A percentile compares a stretch with the other conserved stretches of the same genome.
Conservation (phyloP, 2,113 vertebrate genomes). For the Psittacus erithacus region DNA sequence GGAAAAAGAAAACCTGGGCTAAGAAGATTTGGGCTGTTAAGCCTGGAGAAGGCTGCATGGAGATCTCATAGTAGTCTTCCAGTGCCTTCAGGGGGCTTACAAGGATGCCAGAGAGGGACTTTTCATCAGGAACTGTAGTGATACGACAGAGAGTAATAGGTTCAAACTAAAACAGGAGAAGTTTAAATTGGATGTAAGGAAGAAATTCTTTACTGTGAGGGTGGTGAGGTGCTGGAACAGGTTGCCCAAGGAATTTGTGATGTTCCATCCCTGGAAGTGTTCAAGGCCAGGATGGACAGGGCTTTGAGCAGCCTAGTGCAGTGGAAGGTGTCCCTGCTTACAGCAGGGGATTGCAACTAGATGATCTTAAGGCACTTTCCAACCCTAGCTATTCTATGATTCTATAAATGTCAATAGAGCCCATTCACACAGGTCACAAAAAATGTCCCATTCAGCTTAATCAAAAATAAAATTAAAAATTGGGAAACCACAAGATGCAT, state of each 20-base stretch:
- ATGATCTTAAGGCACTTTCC: not conserved
- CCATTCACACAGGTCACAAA: not conserved
- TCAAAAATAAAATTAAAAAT: not conserved
- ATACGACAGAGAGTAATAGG: not conserved
- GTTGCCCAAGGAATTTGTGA: not conserved
- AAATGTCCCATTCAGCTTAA: not conserved
- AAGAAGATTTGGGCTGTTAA: not conserved
- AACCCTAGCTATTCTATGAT: not conserved
- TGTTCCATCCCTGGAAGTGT: not conserved
- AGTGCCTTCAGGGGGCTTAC: not conserved
- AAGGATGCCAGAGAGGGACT: not conserved
- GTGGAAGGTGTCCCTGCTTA: not conserved
- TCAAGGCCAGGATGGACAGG: not conserved
- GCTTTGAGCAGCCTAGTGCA: not conserved
- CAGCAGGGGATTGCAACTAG: not conserved
- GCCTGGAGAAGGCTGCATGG: not conserved
- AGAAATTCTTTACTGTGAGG: not conserved
- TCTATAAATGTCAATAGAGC: not conserved
- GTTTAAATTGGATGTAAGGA: not conserved
- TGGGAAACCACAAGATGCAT: too few species aligned
- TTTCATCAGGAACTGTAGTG: not conserved
- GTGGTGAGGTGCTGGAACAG: not conserved
- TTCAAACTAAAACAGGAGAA: not conserved
- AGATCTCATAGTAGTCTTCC: not conserved
- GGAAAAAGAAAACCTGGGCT: not conserved